Base-by-base conservation (phyloP, 2,888 invertebrate species). In the Leptopterna dolabrata region DNA sequence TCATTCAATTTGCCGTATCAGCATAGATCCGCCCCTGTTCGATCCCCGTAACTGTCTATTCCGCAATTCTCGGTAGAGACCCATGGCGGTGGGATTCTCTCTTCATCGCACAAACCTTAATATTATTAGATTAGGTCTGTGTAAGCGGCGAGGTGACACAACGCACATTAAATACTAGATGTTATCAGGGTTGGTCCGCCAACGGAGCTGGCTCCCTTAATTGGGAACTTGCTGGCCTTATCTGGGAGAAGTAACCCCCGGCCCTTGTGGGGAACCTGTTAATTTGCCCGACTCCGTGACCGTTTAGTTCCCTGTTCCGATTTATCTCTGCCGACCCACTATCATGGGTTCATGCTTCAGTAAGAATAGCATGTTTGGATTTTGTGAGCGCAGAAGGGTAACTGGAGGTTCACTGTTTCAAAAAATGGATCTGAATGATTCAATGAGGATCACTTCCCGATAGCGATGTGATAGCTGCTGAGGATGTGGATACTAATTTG, bases 241-340 rank as follows among this genome's bases (percentile, higher is more conserved):
- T 78, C 78, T 4, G 78, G 24, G 19, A 78, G 47, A 45, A 78
- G 78, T 43, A 45, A 4, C 47, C 45, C 45, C 47, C 78, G 1
- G 27, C 78, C 27, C 24, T 78, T 14, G 45, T 24, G 45, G 47
- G 45, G 47, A 45, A 78, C 73, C 78, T 47, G 78, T 78, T 78
- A 78, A 78, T 78, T 78, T 78, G 78, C 78, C 24, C 76, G 43
- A 45, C 78, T 78, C 45, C 78, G 78, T 78, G 78, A 78, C 78
- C 78, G 45, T 78, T 78, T 78, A 45, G 78, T 78, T 45, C 78
- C 27, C 45, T 47, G 47, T 27, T 45, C 45, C 78, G 47, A 78
- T 78, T 47, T 47, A 78, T 78, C 47, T n/a, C 29, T 19, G 9
- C 73, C 30, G 2, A 7, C 14, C n/a, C 36, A 41, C 73, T 73